Percentiles rank a stretch among this genome's conserved stretches.
phyloP scores from a whole-genome alignment of 2,888 invertebrate species.

The Sceliomorpha sp. region DNA sequence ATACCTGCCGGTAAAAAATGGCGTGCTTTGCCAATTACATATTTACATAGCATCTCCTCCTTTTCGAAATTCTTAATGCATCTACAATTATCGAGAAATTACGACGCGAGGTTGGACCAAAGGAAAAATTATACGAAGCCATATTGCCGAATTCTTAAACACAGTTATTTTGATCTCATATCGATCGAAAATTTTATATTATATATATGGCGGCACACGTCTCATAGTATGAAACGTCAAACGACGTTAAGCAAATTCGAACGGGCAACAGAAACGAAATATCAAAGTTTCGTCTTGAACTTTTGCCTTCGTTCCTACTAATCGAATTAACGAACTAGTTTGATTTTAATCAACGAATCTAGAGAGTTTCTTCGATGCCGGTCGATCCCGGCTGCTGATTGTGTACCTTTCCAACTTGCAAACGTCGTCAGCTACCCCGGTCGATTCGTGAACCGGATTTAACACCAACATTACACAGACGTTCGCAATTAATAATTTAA shows the following conservation, averaged over 20 bases:
- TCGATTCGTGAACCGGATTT: slow-evolving; percentile 19
- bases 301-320: slow-evolving; percentile 28
- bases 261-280: slow-evolving; percentile 24
- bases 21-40: slow-evolving; percentile 12
- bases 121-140: no score
- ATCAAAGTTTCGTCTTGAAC: slow-evolving; percentile 42
- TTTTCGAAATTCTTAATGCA: no score
- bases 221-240: slow-evolving; percentile 12
- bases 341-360: slow-evolving; percentile 52
- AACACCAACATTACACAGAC: slow-evolving; percentile 14
- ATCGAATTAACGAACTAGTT: slow-evolving; percentile 51
- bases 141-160: no score
- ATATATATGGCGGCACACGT: not conserved
- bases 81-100: no score
- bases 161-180: no score
- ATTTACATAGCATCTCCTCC: slow-evolving; percentile 9
- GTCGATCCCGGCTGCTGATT: slow-evolving; percentile 41
- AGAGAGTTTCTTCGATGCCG: slow-evolving; percentile 45
- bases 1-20: slow-evolving; percentile 23
- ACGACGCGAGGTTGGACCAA: no score
- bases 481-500: slow-evolving; percentile 14
- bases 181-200: no score
- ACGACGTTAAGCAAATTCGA: slow-evolving; percentile 26
- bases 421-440: slow-evolving; percentile 25
- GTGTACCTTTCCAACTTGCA: slow-evolving; percentile 39